phyloP scores from a whole-genome alignment of 2,888 invertebrate species.

The Ormyrus pomaceus region DNA sequence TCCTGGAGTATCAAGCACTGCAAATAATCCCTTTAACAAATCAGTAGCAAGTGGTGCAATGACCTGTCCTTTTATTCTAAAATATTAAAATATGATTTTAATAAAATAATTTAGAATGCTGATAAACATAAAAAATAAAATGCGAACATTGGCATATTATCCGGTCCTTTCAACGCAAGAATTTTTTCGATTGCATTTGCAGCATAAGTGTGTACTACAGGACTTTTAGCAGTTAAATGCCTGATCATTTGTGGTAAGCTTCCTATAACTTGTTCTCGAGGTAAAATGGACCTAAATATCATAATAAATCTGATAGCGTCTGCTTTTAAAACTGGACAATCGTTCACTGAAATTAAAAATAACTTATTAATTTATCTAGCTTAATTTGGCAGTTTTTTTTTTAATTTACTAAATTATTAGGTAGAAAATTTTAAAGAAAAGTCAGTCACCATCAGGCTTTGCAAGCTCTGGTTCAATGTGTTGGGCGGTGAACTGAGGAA shows the following conservation, averaged over 20 bases:
- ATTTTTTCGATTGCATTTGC: slow-evolving; percentile 95
- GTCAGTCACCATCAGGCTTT: slow-evolving; percentile 80
- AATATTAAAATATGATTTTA: slow-evolving; percentile 58
- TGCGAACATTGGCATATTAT: slow-evolving; percentile 78
- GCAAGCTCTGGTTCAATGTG: slow-evolving; percentile 93
- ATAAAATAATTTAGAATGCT: slow-evolving; percentile 61
- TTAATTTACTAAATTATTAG: slow-evolving; percentile 3
- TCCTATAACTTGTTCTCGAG: slow-evolving; percentile 84
- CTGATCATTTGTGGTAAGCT: slow-evolving; percentile 88
- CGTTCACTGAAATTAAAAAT: slow-evolving; percentile 82
- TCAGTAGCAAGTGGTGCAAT: slow-evolving; percentile 83
- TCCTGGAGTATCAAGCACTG: slow-evolving; percentile 83
- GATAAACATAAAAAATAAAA: slow-evolving; percentile 28
- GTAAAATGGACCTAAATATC: slow-evolving; percentile 94
- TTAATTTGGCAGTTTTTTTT: background rate
- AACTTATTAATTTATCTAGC: slow-evolving; percentile 1
- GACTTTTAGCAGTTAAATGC: slow-evolving; percentile 85
- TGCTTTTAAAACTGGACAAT: slow-evolving; percentile 94
- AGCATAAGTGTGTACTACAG: slow-evolving; percentile 96
- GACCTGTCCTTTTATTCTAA: slow-evolving; percentile 79
- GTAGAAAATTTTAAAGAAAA: slow-evolving; percentile 14
- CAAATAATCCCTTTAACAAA: slow-evolving; percentile 87
- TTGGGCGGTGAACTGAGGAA: slow-evolving; percentile 91
- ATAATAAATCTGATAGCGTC: slow-evolving; percentile 97
- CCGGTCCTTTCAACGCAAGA: slow-evolving; percentile 83